phyloP scores from a whole-genome alignment of 2,888 invertebrate species.

The Pollenia amentaria region DNA sequence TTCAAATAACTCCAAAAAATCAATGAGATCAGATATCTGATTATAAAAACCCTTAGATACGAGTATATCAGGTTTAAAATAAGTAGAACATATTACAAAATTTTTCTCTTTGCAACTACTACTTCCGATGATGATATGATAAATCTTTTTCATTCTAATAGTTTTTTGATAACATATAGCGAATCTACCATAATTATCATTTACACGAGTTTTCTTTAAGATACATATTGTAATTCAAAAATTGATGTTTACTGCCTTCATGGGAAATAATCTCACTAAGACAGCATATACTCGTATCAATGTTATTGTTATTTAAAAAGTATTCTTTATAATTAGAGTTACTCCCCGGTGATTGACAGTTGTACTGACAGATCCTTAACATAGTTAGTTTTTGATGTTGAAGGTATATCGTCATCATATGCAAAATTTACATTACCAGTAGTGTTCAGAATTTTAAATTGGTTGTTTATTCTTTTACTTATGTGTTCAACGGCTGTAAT shows the following conservation, averaged over 20 bases:
- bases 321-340: constrained; percentile 4
- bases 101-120: neutral
- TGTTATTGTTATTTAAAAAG: constrained; percentile 15
- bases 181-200: constrained; percentile 7
- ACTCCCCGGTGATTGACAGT: constrained; percentile 2
- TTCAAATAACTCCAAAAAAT: neutral
- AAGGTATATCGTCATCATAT: too few species aligned
- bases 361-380: constrained; percentile 18
- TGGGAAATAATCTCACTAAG: neutral
- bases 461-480: too few species aligned
- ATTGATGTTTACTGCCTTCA: too few species aligned
- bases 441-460: too few species aligned
- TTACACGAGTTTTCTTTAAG: neutral
- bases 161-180: neutral
- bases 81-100: constrained; percentile 2
- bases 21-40: neutral
- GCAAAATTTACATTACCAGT: too few species aligned
- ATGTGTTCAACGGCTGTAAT: neutral
- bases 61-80: constrained; percentile 25
- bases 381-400: neutral
- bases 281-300: constrained; percentile 17
- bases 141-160: constrained; percentile 1
- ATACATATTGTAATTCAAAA: neutral
- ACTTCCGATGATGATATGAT: constrained; percentile 1
- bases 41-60: neutral